Conservation (phyloP, 2,113 vertebrate species). For the Agapornis roseicollis region DNA sequence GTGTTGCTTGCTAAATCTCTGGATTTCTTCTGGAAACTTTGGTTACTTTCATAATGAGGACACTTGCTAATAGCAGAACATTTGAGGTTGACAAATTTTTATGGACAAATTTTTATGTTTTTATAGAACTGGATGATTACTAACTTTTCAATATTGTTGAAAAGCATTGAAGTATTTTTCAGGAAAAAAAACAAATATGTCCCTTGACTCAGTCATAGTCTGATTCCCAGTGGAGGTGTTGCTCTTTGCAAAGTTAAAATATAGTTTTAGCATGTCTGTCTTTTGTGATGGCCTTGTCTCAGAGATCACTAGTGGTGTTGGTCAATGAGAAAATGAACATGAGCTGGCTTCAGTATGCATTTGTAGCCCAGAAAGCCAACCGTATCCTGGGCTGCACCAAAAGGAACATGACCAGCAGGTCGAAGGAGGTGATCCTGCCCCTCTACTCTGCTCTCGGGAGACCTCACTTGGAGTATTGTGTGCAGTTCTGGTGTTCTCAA, state of each 20-base stretch:
- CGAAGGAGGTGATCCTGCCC: neutral
- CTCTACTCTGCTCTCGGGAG: neutral
- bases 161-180: neutral
- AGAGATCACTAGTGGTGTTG: neutral
- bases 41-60: neutral
- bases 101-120: neutral
- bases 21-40: neutral
- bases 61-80: neutral
- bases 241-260: neutral
- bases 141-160: neutral
- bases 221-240: neutral
- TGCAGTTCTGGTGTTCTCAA: neutral
- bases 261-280: accelerated
- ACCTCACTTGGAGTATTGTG: neutral
- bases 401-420: neutral
- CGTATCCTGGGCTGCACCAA: neutral
- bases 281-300: neutral
- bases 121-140: neutral
- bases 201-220: neutral
- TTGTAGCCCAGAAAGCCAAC: neutral
- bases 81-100: neutral
- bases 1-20: neutral
- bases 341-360: neutral
- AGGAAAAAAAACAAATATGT: accelerated
- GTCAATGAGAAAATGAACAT: too few relatives aligned